A percentile compares a stretch with the other conserved stretches of the same genome.
These are phyloP conservation scores for Mesoligia furuncula DNA, from an alignment of 2,888 invertebrate species.

Conservation along the genomic window DNA sequence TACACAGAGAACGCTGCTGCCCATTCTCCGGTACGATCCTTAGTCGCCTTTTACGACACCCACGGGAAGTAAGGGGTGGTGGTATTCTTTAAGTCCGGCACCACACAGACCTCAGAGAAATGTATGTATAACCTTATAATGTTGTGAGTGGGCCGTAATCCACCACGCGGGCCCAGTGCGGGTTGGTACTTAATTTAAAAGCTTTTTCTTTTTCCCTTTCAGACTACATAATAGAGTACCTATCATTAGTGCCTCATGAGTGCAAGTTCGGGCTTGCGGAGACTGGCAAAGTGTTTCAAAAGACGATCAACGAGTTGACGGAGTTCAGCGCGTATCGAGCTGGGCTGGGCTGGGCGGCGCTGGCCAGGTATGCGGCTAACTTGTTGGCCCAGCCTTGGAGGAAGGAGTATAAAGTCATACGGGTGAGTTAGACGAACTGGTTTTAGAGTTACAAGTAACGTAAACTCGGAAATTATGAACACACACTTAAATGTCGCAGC, in stretches of 20 bases:
- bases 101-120: too few species aligned
- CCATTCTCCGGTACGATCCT: too few species aligned
- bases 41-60: too few species aligned
- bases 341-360: slow-evolving; percentile 95
- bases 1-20: too few species aligned
- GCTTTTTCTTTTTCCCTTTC: slow-evolving; percentile 63
- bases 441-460: not conserved
- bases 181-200: not conserved
- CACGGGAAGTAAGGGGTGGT: too few species aligned
- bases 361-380: slow-evolving; percentile 96
- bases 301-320: slow-evolving; percentile 92
- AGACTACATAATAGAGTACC: slow-evolving; percentile 95
- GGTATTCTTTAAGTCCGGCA: too few species aligned
- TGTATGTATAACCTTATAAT: too few species aligned
- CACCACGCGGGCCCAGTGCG: too few species aligned
- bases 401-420: slow-evolving; percentile 95
- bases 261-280: slow-evolving; percentile 94
- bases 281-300: slow-evolving; percentile 94
- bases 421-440: slow-evolving; percentile 88
- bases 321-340: slow-evolving; percentile 96
- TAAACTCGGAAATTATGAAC: not conserved
- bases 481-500: too few species aligned
- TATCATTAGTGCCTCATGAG: slow-evolving; percentile 94
- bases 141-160: too few species aligned
- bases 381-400: slow-evolving; percentile 96